Evolutionary conservation across 2,888 invertebrate species (phyloP).

Genomic region (Scrobipalpa atriplicella): DNA sequence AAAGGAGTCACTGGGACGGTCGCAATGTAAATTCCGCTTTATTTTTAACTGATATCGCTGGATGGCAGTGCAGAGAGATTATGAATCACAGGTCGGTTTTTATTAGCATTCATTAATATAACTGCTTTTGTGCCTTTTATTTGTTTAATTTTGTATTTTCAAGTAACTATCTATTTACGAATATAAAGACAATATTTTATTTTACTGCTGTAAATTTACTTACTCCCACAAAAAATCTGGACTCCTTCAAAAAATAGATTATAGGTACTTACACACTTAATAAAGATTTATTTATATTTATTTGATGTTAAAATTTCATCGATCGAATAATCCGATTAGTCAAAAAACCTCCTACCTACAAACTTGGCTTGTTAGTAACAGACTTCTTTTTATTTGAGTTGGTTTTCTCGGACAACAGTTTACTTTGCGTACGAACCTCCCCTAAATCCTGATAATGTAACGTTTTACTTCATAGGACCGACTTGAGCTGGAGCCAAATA

Average conservation of each 20-base stretch:
- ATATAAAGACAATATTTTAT: too few relatives aligned
- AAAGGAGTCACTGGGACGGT: conserved; percentile 8
- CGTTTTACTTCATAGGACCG: conserved; percentile 39
- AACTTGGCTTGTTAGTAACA: not conserved
- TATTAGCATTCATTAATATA: too few relatives aligned
- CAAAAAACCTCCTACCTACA: not conserved
- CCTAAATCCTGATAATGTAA: conserved; percentile 46
- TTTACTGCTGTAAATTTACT: too few relatives aligned
- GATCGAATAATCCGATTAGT: not conserved
- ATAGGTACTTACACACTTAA: too few relatives aligned
- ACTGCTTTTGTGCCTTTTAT: not conserved
- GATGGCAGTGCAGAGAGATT: not conserved
- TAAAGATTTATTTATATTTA: too few relatives aligned
- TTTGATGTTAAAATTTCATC: too few relatives aligned
- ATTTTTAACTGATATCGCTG: not conserved
- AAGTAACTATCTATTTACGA: too few relatives aligned
- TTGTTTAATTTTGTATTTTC: not conserved
- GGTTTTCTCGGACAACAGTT: not conserved
- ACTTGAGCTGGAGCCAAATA: conserved; percentile 30
- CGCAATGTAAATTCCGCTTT: not conserved
- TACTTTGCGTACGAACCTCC: conserved; percentile 28
- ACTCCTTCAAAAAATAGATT: too few relatives aligned
- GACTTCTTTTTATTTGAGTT: not conserved
- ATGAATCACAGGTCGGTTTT: too few relatives aligned
- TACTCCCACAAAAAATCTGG: too few relatives aligned